Evolutionary conservation across 2,888 invertebrate species (phyloP), one percentile per base, ranked within the genome.

Genomic region (Eupithecia abbreviata): DNA sequence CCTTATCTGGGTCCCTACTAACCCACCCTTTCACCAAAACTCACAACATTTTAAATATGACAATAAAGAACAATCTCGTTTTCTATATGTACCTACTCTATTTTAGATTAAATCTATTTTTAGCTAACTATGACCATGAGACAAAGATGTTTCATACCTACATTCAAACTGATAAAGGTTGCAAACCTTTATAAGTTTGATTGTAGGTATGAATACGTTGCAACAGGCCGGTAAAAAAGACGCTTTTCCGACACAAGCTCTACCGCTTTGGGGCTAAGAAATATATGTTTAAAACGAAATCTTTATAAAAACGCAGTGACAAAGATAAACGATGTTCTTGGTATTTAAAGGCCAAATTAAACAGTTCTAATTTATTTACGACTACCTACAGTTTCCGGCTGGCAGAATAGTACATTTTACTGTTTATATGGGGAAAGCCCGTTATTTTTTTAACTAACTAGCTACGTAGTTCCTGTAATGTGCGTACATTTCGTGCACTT

Each of bases 321-420:
- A 84, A 82, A 83, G 87, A 88, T 88, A 86, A 88, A 88, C 86
- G 86, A 86, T 82, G 77, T 43, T 71, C 76, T 82, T 81, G 84
- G 84, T 84, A 83, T 85, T 84, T 84, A 85, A 81, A 81, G 80
- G 82, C 82, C 80, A 81, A 89, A 88, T 89, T 87, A 88, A 90
- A 89, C 88, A 87, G 89, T 89, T 89, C 87, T 86, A 89, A 90
- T 89, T 89, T 89, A 90, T 86, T 62, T 12, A 15, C 41, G 68
- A 74, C 72, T 47, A 15, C 58, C 30, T 73, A 71, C 76, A 73
- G 71, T 67, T 55, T 41, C 4, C 71, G 71, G 12, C 62, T 70
- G 10, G 49, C 18, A 0, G 12, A 12, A 30, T 62, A 62, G 62
- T 30, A 30, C 62, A 10, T n/a, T 30, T 62, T 30, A 62, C 62